A percentile compares a stretch with the other conserved stretches of the same genome.
Conservation (phyloP, 2,888 invertebrate genomes). For the Harpalus rubripes region DNA sequence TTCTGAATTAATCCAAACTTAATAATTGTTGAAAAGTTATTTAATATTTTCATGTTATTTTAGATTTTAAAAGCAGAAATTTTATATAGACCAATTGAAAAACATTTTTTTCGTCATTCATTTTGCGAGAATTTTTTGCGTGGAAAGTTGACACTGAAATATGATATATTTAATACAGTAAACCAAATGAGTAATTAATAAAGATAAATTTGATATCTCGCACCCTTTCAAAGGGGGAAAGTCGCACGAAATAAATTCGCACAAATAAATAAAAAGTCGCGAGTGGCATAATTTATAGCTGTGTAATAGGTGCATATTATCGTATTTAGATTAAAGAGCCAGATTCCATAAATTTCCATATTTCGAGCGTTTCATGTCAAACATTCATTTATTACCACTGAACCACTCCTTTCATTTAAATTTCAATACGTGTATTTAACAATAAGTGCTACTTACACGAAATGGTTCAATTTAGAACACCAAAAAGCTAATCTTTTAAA, state of each 20-base stretch:
- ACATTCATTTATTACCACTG: conserved; percentile 45
- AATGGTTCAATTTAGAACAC: conserved; percentile 46
- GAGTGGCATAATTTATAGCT: conserved; percentile 39
- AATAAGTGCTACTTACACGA: conserved; percentile 31
- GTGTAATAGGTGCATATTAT: conserved; percentile 53
- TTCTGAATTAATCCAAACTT: too few species aligned
- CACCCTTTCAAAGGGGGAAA: conserved; percentile 23
- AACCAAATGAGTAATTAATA: conserved; percentile 28
- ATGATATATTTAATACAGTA: neutral
- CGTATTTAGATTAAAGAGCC: conserved; percentile 47
- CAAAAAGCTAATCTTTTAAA: conserved; percentile 12
- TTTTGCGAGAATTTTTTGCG: neutral
- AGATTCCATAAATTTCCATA: conserved; percentile 57
- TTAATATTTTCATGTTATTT: too few species aligned
- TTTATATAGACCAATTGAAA: too few species aligned
- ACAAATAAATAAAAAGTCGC: conserved; percentile 33
- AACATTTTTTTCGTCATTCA: neutral
- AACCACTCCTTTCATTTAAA: conserved; percentile 50
- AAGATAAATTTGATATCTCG: conserved; percentile 30
- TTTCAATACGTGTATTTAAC: conserved; percentile 52
- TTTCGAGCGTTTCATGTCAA: conserved; percentile 52
- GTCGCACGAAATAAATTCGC: conserved; percentile 31
- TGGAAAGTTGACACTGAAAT: neutral
- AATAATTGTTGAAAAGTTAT: too few species aligned
- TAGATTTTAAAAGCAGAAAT: too few species aligned